These are phyloP conservation scores for Eristalis pertinax DNA, from an alignment of 2,888 invertebrate species.

Conservation along the genomic window DNA sequence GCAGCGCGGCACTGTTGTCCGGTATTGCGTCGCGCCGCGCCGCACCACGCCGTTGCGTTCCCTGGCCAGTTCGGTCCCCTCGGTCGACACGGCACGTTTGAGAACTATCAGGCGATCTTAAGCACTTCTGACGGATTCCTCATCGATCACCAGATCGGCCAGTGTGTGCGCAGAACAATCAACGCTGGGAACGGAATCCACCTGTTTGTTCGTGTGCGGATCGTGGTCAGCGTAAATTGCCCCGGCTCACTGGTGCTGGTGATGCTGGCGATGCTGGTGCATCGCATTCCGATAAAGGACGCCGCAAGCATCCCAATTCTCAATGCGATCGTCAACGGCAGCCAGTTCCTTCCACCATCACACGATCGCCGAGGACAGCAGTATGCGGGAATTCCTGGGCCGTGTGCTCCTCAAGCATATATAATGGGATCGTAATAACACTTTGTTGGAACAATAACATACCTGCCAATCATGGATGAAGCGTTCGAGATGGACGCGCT, in stretches of 20 bases:
- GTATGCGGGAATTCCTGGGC: conserved; percentile 61
- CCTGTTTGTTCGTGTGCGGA: conserved; percentile 69
- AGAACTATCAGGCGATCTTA: conserved; percentile 4
- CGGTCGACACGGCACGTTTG: too few species aligned
- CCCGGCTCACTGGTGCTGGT: conserved; percentile 3
- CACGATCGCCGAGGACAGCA: background rate
- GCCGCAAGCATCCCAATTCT: conserved; percentile 70
- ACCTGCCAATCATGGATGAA: conserved; percentile 71
- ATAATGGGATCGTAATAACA: conserved; percentile 72
- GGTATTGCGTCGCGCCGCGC: too few species aligned
- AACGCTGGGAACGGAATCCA: conserved; percentile 71
- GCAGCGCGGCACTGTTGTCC: background rate
- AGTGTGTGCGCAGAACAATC: conserved; percentile 51
- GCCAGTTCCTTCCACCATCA: background rate
- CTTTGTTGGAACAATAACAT: conserved; percentile 73
- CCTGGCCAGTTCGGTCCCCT: too few species aligned
- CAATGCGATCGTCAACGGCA: conserved; percentile 20
- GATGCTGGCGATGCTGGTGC: conserved; percentile 30
- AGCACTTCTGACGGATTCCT: conserved; percentile 67
- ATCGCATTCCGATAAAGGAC: conserved; percentile 72
- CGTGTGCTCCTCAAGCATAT: conserved; percentile 68
- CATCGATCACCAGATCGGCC: conserved; percentile 66
- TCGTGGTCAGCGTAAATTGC: conserved; percentile 72
- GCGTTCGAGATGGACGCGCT: conserved; percentile 72
- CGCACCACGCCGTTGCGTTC: too few species aligned